Conservation (phyloP, 2,797 vertebrate species). For the Pelobates cultripes region DNA sequence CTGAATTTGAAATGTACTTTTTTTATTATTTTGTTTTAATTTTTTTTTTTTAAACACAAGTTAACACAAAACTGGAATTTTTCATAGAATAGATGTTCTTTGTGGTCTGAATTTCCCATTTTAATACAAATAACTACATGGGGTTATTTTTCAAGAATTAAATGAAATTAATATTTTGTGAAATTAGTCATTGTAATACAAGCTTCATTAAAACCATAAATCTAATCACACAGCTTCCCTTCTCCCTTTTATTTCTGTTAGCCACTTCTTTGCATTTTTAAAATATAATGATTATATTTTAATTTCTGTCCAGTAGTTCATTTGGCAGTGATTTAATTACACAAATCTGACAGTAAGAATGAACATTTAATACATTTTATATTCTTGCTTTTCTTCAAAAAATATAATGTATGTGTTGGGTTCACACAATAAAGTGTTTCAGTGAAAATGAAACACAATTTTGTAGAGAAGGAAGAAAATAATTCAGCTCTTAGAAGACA, state of each 20-base stretch:
- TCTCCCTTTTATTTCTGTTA: neutral
- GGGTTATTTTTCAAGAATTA: neutral
- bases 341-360: neutral
- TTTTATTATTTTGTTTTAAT: too few species aligned
- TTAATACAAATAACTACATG: neutral
- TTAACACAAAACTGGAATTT: neutral
- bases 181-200: constrained; percentile 3
- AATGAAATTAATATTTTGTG: neutral
- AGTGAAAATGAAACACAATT: constrained; percentile 57
- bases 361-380: neutral
- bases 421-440: constrained; percentile 83
- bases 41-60: too few species aligned
- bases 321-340: constrained; percentile 6
- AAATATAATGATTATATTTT: neutral
- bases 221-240: neutral
- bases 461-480: constrained; percentile 62
- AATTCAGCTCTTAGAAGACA: constrained; percentile 76
- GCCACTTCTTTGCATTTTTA: neutral
- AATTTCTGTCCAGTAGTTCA: neutral
- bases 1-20: too few species aligned
- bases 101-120: neutral
- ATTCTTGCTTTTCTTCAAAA: constrained; percentile 63
- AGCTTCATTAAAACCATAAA: constrained; percentile 15
- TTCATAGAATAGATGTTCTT: neutral
- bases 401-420: constrained; percentile 86